phyloP scores from a whole-genome alignment of 92 coral and sea anemone genomes.

The Zoanthus solanderi region DNA sequence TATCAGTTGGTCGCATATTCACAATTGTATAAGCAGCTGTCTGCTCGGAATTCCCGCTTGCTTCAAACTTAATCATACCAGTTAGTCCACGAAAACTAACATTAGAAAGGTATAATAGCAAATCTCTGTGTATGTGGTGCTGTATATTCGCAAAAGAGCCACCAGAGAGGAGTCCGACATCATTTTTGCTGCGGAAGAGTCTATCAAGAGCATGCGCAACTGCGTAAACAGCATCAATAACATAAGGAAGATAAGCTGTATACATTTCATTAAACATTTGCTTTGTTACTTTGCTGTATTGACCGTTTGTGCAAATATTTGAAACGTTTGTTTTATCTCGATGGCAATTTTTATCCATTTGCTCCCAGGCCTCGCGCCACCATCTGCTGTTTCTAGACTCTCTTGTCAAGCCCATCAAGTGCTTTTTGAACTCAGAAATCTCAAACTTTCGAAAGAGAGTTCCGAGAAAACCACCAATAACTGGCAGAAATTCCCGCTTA shows the following conservation, averaged over 20 bases:
- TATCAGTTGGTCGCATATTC: conserved; percentile 58
- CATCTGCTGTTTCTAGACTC: conserved; percentile 49
- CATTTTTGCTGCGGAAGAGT: conserved; percentile 68
- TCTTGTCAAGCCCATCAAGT: conserved; percentile 49
- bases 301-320: conserved; percentile 1
- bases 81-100: conserved; percentile 76
- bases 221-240: conserved; percentile 81
- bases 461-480: conserved; percentile 70
- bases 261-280: conserved; percentile 63
- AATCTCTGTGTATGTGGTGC: conserved; percentile 52
- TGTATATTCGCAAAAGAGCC: conserved; percentile 36
- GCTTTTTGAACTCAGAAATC: conserved; percentile 46
- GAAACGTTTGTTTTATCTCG: neutral
- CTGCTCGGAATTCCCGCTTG: conserved; percentile 72
- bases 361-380: conserved; percentile 31
- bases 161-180: neutral
- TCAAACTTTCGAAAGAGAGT: conserved; percentile 68
- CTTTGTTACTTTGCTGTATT: conserved; percentile 45
- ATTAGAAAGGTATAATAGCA: conserved; percentile 47
- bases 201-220: conserved; percentile 83
- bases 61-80: conserved; percentile 70
- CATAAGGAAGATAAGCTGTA: conserved; percentile 68
- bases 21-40: conserved; percentile 80
- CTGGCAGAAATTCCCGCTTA: conserved; percentile 50
- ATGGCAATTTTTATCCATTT: conserved; percentile 15